Evolutionary conservation across 2,797 vertebrate species (phyloP).

Genomic region (Iguana delicatissima): DNA sequence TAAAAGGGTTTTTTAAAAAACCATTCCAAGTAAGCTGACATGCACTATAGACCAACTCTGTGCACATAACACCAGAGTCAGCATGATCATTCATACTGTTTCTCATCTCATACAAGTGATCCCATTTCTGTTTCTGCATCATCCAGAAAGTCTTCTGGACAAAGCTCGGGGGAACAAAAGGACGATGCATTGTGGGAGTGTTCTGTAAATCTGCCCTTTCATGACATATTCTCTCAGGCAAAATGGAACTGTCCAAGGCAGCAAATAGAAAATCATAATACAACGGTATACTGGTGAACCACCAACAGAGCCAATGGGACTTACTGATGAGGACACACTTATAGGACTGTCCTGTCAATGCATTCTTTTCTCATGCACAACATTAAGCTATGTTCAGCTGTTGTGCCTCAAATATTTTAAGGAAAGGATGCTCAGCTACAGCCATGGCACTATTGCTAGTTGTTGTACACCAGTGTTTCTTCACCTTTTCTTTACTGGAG

Average conservation of each 20-base stretch:
- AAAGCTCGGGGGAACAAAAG: neutral
- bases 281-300: too few species aligned
- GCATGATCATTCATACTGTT: neutral
- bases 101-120: neutral
- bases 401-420: conserved; percentile 3
- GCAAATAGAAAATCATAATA: neutral
- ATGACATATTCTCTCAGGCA: neutral
- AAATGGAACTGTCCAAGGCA: neutral
- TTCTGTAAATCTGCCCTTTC: neutral
- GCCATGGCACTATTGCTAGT: neutral
- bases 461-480: neutral
- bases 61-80: neutral
- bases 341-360: neutral
- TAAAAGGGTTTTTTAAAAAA: too few species aligned
- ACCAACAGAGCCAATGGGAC: neutral
- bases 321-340: neutral
- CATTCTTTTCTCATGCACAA: neutral
- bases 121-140: neutral
- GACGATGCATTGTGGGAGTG: neutral
- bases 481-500: too few species aligned
- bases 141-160: neutral
- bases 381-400: neutral
- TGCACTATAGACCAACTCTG: neutral
- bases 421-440: neutral
- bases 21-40: neutral